These are phyloP conservation scores for Tethya wilhelma DNA, from an alignment of 37 sponge, comb jelly and placozoan genomes.

Conservation along the genomic window DNA sequence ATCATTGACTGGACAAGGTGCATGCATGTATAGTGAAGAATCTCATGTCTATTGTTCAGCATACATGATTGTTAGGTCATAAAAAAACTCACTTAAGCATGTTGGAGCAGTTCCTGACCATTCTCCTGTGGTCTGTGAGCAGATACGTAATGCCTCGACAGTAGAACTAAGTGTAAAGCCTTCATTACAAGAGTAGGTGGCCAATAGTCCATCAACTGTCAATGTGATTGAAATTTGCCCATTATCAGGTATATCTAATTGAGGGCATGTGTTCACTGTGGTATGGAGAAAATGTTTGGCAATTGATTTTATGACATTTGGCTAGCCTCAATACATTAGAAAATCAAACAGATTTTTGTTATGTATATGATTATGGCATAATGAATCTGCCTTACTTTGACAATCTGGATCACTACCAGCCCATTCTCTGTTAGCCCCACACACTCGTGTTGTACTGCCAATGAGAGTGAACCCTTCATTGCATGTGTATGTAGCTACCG, in stretches of 20 bases:
- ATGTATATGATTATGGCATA: too few relatives aligned
- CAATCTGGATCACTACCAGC: slow-evolving; percentile 39
- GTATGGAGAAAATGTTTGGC: too few relatives aligned
- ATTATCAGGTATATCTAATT: neutral
- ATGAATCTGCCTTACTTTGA: too few relatives aligned
- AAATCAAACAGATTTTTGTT: too few relatives aligned
- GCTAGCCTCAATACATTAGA: too few relatives aligned
- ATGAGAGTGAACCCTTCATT: slow-evolving; percentile 36
- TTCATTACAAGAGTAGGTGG: slow-evolving; percentile 35
- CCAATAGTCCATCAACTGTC: neutral
- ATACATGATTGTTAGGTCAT: too few relatives aligned
- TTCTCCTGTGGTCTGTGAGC: slow-evolving; percentile 41
- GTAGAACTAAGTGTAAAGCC: slow-evolving; percentile 43
- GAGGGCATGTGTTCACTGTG: neutral
- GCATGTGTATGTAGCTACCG: slow-evolving; percentile 41
- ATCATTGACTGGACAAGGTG: too few relatives aligned
- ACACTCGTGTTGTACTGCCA: slow-evolving; percentile 27
- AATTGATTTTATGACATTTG: too few relatives aligned
- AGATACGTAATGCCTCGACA: slow-evolving; percentile 20
- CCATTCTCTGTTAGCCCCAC: slow-evolving; percentile 58
- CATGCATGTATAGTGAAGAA: too few relatives aligned
- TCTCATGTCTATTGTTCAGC: too few relatives aligned
- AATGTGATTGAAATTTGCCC: neutral
- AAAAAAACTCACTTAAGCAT: slow-evolving; percentile 63
- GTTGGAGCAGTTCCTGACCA: slow-evolving; percentile 62